Evolutionary conservation across 2,797 vertebrate species (phyloP), one percentile per base, ranked within the genome.

Genomic region (Presbytis comata): DNA sequence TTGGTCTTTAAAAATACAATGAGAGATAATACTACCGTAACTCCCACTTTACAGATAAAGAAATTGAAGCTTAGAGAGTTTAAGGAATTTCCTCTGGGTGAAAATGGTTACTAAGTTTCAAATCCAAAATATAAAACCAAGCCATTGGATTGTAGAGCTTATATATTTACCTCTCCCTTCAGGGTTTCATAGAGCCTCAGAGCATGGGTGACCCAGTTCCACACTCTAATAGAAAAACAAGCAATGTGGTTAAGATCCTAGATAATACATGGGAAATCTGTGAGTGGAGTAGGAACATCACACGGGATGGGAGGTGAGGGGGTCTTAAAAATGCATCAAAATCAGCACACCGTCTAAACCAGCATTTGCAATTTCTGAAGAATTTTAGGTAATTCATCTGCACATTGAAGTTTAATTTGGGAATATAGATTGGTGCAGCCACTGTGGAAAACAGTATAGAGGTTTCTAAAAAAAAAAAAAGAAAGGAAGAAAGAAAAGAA

Each of bases 171-270:
- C 30, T 61, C 39, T 61, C 10, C 33, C 26, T 88, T 89, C 24
- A 72, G 30, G 14, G 4, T 48, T 94, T 89, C 50, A 46, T 5
- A 41, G 50, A 89, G 14, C 6, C 17, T 48, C 30, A 46, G 81
- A 64, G 6, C 3, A 7, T n/a, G 50, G 30, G 16, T 46, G 9
- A 16, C 30, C 3, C 33, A 0, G 3, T 75, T 59, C 6, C 0
- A n/a, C 9, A 5, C 39, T 75, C 33, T 59, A 50, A 82, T 21
- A 67, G 72, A 30, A 81, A 72, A 95, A 8, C 33, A 50, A 55
- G 2, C 9, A n/a, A 21, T 24, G 9, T 81, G 64, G 36, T 26
- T 7, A 80, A 64, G 41, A 44, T 4, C 13, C 8, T 4, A 9
- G 21, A 12, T n/a, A 28, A 30, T 44, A 19, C 8, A 64, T 30